Base-by-base conservation (phyloP, 2,888 invertebrate genomes). In the Melinaea marsaeus region DNA sequence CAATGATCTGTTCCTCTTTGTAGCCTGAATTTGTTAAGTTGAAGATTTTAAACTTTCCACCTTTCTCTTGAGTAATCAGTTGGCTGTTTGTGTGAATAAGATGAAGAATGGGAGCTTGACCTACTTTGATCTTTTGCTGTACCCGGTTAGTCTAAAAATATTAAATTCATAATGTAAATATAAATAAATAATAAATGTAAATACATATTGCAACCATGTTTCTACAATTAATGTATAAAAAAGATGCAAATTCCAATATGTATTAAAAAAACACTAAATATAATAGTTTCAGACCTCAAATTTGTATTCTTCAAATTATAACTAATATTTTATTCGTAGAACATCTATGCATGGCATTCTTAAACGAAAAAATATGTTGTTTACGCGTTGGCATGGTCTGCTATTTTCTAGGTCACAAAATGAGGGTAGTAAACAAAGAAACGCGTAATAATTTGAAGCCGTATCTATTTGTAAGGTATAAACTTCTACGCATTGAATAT, bases 11-110 rank as follows among this genome's bases (percentile, higher is more conserved):
- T 46, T 91, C 84, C 67, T 93, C 86, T 64, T 91, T 86, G 65
- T 94, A 95, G 63, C 93, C 93, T 5, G 88, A 85, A 73, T 92
- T 93, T 65, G 92, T 88, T 71, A 91, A 88, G 70, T 91, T 87
- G 92, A 95, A 95, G 69, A 94, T 84, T 83, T 94, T 94, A 55
- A 94, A 91, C 59, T 88, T 84, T 68, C 95, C 95, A 66, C 92
- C 93, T 81, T 95, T 96, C 79, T 95, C 94, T 85, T 95, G 95
- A 7, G 95, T 94, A 71, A 95, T 90, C 69, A 95, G 90, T 69
- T 92, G 90, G 69, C 92, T 91, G 62, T 89, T 88, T 3, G 93
- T 91, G 75, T 93, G 93, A 73, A 92, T 91, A 70, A 95, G 84
- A 67, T 92, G 91, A 75, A 94, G 91, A 71, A 94, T 93, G 57